Evolutionary conservation across 2,113 vertebrate species (phyloP).

Genomic region (Haemorhous mexicanus): DNA sequence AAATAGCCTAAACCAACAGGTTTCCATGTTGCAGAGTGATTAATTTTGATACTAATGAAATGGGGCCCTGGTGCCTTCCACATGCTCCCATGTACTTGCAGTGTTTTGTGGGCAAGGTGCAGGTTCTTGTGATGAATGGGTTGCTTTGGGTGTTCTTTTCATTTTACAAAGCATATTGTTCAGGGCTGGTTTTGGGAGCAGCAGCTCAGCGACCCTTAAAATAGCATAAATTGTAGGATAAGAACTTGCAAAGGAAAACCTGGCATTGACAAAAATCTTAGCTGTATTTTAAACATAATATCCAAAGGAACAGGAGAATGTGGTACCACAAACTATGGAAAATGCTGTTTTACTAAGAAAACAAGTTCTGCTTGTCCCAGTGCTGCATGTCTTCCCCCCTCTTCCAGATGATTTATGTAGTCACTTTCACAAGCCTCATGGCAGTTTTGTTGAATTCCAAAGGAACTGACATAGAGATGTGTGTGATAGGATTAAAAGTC

Average conservation of each 20-base stretch:
- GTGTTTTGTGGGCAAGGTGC: not conserved
- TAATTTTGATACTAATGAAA: conserved; percentile 22
- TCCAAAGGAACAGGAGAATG: not conserved
- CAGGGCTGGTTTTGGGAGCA: not conserved
- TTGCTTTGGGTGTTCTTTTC: not conserved
- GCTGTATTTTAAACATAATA: not conserved
- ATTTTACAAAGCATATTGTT: not conserved
- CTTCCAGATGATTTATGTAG: conserved; percentile 7
- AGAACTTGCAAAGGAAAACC: not conserved
- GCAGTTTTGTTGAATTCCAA: conserved; percentile 17
- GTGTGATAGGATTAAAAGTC: conserved; percentile 26
- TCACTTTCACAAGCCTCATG: conserved; percentile 16
- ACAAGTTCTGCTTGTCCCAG: conserved; percentile 21
- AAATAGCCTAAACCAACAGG: conserved; percentile 18
- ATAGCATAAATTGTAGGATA: not conserved
- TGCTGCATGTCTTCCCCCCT: not conserved
- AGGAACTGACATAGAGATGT: conserved; percentile 8
- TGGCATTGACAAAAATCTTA: not conserved
- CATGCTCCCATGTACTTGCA: not conserved
- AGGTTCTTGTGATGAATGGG: not conserved
- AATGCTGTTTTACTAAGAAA: conserved; percentile 10
- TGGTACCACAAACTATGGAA: not conserved
- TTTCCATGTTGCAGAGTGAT: not conserved
- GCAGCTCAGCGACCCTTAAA: not conserved
- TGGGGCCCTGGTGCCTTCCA: not conserved